Conservation (phyloP, 1,140 invertebrate species). For the Drosophila ogumai region DNA sequence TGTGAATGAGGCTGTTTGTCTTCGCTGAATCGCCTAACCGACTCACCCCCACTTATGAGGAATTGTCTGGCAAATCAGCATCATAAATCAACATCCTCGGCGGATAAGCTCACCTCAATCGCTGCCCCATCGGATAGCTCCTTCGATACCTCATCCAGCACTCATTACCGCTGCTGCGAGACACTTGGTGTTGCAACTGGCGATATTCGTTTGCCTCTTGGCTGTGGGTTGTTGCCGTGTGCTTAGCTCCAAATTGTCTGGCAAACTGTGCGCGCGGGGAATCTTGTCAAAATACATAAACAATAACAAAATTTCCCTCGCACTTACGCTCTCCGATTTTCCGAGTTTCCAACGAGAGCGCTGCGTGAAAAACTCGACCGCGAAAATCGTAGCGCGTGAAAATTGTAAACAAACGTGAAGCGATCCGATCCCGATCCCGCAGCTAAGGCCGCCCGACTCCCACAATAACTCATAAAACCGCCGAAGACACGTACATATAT, state of each 20-base stretch:
- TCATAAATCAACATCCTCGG: conserved; percentile 32
- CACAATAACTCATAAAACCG: conserved; percentile 79
- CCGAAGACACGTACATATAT: conserved; percentile 20
- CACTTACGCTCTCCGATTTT: conserved; percentile 63
- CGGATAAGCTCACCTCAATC: conserved; percentile 20
- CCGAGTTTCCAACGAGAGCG: conserved; percentile 13
- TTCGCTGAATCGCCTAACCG: conserved; percentile 1
- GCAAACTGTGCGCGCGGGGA: conserved; percentile 58
- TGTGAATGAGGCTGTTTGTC: conserved; percentile 12
- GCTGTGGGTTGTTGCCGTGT: conserved; percentile 1
- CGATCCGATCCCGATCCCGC: conserved; percentile 60
- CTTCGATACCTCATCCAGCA: conserved; percentile 23
- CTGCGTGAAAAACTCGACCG: conserved; percentile 79
- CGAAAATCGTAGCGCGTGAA: conserved; percentile 81
- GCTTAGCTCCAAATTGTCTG: conserved; percentile 74
- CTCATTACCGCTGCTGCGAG: conserved; percentile 38
- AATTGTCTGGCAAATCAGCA: conserved; percentile 20
- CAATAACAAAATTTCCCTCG: conserved; percentile 78
- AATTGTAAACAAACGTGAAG: conserved; percentile 73
- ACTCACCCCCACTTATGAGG: conserved; percentile 17
- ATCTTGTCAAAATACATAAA: conserved; percentile 85
- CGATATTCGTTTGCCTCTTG: background rate
- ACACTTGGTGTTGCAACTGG: conserved; percentile 33
- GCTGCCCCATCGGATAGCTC: conserved; percentile 9
- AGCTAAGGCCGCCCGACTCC: conserved; percentile 70